A percentile compares a stretch with the other conserved stretches of the same genome.
Evolutionary conservation across 2,888 invertebrate genomes (phyloP).

Genomic region (Melikaiella ostensackeni): DNA sequence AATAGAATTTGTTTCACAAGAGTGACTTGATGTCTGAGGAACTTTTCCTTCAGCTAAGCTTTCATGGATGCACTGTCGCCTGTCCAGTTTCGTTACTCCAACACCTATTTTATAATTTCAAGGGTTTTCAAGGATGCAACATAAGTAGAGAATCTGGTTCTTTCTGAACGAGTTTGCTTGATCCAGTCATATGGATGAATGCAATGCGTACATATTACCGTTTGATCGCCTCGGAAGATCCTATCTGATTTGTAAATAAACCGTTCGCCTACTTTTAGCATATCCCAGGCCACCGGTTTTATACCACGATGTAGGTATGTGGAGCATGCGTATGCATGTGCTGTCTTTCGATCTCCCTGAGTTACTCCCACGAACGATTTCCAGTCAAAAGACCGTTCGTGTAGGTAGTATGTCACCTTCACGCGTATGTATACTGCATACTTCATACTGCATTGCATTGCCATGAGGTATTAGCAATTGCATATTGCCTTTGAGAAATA

Average conservation of each 20-base stretch:
- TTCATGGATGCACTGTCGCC: neutral
- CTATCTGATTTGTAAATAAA: slow-evolving; percentile 51
- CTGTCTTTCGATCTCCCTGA: slow-evolving; percentile 21
- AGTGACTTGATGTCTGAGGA: neutral
- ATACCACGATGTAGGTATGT: slow-evolving; percentile 43
- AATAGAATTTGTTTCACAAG: neutral
- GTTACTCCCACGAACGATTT: slow-evolving; percentile 32
- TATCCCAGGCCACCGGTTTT: slow-evolving; percentile 33
- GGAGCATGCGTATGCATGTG: slow-evolving; percentile 35
- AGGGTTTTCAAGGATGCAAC: neutral
- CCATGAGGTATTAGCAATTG: neutral
- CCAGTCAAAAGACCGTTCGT: slow-evolving; percentile 1
- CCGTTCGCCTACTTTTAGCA: slow-evolving; percentile 43
- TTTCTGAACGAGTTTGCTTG: slow-evolving; percentile 47
- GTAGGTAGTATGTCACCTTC: slow-evolving; percentile 4
- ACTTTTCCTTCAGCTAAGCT: neutral
- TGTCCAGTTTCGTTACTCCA: neutral
- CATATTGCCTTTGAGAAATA: neutral
- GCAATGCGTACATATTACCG: slow-evolving; percentile 50
- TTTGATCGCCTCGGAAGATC: slow-evolving; percentile 50
- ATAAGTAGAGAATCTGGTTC: neutral
- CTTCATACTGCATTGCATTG: neutral
- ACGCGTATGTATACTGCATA: neutral
- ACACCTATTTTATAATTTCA: neutral
- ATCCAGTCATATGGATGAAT: slow-evolving; percentile 46